phyloP scores from a whole-genome alignment of 2,113 vertebrate genomes.

The Aldabrachelys gigantea region DNA sequence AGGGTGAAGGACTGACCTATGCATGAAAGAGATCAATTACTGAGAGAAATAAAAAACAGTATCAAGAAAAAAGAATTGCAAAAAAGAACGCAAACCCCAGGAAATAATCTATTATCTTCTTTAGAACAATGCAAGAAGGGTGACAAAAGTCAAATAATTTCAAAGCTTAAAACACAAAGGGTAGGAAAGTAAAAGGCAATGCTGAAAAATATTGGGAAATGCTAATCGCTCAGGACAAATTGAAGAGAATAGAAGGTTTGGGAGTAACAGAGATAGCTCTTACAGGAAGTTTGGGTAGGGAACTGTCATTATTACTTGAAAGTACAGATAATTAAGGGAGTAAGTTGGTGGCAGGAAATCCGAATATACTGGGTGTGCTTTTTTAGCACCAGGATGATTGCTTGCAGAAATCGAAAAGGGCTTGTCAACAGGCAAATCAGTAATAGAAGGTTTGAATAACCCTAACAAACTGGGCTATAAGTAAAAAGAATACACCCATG shows the following conservation, averaged over 20 bases:
- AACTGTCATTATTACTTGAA: not conserved
- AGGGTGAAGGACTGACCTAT: not conserved
- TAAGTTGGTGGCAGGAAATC: not conserved
- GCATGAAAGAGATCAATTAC: not conserved
- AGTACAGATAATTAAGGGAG: slow-evolving; percentile 14
- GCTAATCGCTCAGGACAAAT: not conserved
- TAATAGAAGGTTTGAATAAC: slow-evolving; percentile 49
- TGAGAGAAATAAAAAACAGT: not conserved
- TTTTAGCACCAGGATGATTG: not conserved
- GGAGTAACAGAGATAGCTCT: not conserved
- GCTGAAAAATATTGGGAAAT: not conserved
- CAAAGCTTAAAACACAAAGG: not conserved
- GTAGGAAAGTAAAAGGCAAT: slow-evolving; percentile 22
- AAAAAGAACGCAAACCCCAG: not conserved
- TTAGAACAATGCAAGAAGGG: not conserved
- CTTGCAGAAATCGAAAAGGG: not conserved
- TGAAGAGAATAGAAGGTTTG: not conserved
- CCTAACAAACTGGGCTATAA: slow-evolving; percentile 52
- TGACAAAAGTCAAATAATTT: not conserved
- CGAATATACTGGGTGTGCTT: not conserved
- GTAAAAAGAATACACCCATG: slow-evolving; percentile 1
- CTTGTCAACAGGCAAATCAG: slow-evolving; percentile 62
- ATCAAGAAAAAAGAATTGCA: not conserved
- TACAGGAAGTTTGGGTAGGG: not conserved
- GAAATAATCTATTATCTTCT: not conserved